Evolutionary conservation across 2,888 invertebrate species (phyloP).

Genomic region (Coleophora flavipennella): DNA sequence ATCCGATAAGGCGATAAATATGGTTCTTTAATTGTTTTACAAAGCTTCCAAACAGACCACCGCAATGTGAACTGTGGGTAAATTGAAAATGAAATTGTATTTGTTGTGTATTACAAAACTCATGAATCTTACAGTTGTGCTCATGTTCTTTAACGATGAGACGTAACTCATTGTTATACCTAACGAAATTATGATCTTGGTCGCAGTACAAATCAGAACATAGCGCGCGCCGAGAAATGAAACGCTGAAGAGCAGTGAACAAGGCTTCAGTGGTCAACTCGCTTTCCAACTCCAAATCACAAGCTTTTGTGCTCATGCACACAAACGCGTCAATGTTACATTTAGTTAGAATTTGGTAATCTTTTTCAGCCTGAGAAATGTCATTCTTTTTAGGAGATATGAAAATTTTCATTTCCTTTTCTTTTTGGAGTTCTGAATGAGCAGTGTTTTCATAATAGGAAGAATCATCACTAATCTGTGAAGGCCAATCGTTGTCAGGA

Average conservation of each 20-base stretch:
- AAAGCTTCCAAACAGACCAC: neutral
- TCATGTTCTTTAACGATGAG: conserved; percentile 7
- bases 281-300: conserved; percentile 9
- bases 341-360: neutral
- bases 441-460: too few relatives aligned
- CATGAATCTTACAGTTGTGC: neutral
- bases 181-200: conserved; percentile 14
- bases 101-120: neutral
- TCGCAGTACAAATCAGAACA: conserved; percentile 13
- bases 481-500: too few relatives aligned
- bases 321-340: conserved; percentile 5
- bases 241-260: conserved; percentile 9
- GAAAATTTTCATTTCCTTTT: too few relatives aligned
- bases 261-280: conserved; percentile 9
- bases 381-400: too few relatives aligned
- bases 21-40: neutral
- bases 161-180: conserved; percentile 12
- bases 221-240: conserved; percentile 9
- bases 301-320: conserved; percentile 12
- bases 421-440: too few relatives aligned
- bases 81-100: neutral
- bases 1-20: neutral
- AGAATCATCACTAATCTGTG: too few relatives aligned
- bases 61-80: neutral
- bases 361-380: too few relatives aligned